These are phyloP conservation scores for Poliocrania exsul DNA, from an alignment of 2,797 vertebrate genomes.

Conservation along the genomic window DNA sequence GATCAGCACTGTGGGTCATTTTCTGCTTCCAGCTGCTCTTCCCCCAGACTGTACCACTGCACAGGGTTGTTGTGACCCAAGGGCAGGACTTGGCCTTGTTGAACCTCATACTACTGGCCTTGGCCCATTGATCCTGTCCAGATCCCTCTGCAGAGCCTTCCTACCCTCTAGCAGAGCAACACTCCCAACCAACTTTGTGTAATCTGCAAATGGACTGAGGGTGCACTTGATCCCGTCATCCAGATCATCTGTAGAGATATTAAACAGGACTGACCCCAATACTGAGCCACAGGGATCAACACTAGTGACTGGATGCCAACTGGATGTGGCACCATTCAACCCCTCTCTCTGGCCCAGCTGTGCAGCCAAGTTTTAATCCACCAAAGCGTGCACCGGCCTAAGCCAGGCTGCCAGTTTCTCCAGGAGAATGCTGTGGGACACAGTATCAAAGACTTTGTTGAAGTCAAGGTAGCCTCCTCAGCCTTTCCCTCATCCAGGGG, in stretches of 20 bases:
- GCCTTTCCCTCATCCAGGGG: neutral
- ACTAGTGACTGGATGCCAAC: neutral
- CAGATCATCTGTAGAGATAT: neutral
- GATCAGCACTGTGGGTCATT: neutral
- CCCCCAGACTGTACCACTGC: neutral
- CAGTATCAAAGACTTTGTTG: neutral
- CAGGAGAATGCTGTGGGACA: neutral
- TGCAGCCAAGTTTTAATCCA: neutral
- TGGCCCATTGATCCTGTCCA: neutral
- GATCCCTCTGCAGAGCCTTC: neutral
- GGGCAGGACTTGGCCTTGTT: neutral
- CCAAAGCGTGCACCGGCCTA: too few relatives aligned
- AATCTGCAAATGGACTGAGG: neutral
- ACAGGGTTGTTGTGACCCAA: neutral
- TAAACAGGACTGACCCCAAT: too few relatives aligned
- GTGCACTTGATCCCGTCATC: neutral
- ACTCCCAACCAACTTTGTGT: neutral
- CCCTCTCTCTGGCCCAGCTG: fast-evolving
- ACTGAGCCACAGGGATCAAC: neutral
- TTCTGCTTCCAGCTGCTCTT: neutral
- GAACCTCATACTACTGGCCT: neutral
- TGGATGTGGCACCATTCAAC: neutral
- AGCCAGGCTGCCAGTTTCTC: neutral
- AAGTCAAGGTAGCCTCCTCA: neutral
- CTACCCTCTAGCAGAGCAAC: neutral